Conservation (phyloP, 2,797 vertebrate genomes). For the Catharus ustulatus region DNA sequence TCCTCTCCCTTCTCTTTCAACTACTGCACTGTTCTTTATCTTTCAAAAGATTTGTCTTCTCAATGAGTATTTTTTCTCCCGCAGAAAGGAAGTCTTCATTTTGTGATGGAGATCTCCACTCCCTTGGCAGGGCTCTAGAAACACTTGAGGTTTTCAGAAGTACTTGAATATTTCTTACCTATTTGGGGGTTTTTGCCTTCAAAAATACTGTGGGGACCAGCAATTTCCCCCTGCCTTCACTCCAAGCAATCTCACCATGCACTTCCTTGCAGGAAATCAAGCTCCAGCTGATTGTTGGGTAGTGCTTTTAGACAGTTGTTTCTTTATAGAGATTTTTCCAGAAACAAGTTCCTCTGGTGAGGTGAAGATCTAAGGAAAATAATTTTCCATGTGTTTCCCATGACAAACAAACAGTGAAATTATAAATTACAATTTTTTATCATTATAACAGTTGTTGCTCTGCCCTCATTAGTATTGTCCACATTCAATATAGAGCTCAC, state of each 20-base stretch:
- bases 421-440: neutral
- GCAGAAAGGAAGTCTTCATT: neutral
- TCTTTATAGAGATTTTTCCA: neutral
- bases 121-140: neutral
- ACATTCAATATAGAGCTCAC: neutral
- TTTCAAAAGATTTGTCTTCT: neutral
- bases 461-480: neutral
- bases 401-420: neutral
- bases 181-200: neutral
- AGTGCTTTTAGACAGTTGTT: neutral
- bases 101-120: neutral
- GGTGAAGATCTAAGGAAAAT: neutral
- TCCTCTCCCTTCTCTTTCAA: neutral
- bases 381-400: neutral
- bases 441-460: neutral
- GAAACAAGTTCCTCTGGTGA: neutral
- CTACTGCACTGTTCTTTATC: neutral
- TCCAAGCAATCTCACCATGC: fast-evolving
- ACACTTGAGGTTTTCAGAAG: neutral
- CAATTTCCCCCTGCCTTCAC: neutral
- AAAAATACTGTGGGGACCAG: neutral
- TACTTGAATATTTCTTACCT: neutral
- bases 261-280: neutral
- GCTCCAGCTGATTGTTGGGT: neutral
- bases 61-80: fast-evolving